Evolutionary conservation across 2,797 vertebrate genomes (phyloP).

Genomic region (Scleropages formosus): DNA sequence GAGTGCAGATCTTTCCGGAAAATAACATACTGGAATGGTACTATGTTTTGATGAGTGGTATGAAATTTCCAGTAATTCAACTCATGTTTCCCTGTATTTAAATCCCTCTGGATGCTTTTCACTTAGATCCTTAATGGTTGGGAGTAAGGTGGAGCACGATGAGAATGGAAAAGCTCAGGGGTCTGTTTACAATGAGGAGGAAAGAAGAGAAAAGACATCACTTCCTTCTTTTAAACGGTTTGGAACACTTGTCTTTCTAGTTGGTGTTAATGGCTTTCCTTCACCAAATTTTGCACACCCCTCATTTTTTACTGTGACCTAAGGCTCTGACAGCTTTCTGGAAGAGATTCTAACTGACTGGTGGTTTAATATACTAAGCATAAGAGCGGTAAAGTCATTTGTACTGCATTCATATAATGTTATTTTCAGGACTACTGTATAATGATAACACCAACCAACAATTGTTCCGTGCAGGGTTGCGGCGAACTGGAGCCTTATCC

Average conservation of each 20-base stretch:
- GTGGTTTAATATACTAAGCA: not conserved
- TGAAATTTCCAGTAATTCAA: conserved; percentile 51
- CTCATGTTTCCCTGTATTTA: conserved; percentile 43
- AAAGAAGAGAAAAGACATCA: conserved; percentile 31
- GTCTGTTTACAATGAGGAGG: conserved; percentile 40
- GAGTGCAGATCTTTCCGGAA: conserved; percentile 45
- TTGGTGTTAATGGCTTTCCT: conserved; percentile 42
- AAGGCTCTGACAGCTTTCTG: conserved; percentile 40
- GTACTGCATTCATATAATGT: not conserved
- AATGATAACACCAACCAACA: too few species aligned
- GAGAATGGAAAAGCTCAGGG: conserved; percentile 44
- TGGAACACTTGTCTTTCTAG: conserved; percentile 42
- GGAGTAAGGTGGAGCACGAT: conserved; percentile 12
- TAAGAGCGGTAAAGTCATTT: not conserved
- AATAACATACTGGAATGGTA: conserved; percentile 27
- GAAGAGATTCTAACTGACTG: conserved; percentile 34
- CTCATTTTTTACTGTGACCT: conserved; percentile 30
- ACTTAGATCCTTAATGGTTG: conserved; percentile 51
- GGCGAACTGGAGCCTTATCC: too few species aligned
- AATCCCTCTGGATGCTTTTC: conserved; percentile 41
- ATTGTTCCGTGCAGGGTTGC: too few species aligned
- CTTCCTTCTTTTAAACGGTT: conserved; percentile 38
- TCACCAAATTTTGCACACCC: conserved; percentile 25
- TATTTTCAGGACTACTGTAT: not conserved
- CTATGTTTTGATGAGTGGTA: conserved; percentile 45